These are phyloP conservation scores for Campaea margaritaria DNA, from an alignment of 2,888 invertebrate species.

Conservation along the genomic window DNA sequence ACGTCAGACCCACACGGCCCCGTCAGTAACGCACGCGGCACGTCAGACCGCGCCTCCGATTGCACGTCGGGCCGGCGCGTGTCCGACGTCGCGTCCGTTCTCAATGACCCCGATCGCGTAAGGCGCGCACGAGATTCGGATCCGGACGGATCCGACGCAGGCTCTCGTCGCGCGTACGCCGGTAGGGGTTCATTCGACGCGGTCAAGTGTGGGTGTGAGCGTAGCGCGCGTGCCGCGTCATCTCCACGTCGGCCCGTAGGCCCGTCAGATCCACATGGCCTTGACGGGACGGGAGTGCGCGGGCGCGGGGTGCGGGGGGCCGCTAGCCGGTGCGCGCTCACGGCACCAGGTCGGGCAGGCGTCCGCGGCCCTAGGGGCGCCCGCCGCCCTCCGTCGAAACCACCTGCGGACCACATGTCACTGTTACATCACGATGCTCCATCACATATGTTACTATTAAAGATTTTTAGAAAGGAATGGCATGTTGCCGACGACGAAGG, in stretches of 20 bases:
- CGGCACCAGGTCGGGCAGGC: conserved; percentile 86
- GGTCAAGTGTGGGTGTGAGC: conserved; percentile 19
- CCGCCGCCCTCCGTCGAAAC: conserved; percentile 71
- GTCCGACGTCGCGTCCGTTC: too few relatives aligned
- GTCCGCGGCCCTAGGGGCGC: conserved; percentile 85
- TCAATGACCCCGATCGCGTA: too few relatives aligned
- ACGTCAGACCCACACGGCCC: conserved; percentile 34
- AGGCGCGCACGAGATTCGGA: too few relatives aligned
- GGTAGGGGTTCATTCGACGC: neutral
- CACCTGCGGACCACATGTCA: conserved; percentile 58
- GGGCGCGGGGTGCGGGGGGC: conserved; percentile 42
- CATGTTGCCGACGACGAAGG: neutral
- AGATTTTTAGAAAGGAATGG: neutral
- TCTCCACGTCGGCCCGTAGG: neutral
- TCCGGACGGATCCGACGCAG: too few relatives aligned
- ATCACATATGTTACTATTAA: too few relatives aligned
- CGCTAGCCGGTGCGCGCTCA: conserved; percentile 71
- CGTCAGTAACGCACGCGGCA: too few relatives aligned
- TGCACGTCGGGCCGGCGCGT: too few relatives aligned
- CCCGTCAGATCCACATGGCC: conserved; percentile 44
- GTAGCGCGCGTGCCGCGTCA: conserved; percentile 18
- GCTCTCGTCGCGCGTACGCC: too few relatives aligned
- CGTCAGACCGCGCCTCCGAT: neutral
- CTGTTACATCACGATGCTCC: too few relatives aligned
- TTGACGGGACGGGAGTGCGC: conserved; percentile 35